Base-by-base conservation (phyloP, 1,140 invertebrate genomes). In the Meloidogyne exigua region DNA sequence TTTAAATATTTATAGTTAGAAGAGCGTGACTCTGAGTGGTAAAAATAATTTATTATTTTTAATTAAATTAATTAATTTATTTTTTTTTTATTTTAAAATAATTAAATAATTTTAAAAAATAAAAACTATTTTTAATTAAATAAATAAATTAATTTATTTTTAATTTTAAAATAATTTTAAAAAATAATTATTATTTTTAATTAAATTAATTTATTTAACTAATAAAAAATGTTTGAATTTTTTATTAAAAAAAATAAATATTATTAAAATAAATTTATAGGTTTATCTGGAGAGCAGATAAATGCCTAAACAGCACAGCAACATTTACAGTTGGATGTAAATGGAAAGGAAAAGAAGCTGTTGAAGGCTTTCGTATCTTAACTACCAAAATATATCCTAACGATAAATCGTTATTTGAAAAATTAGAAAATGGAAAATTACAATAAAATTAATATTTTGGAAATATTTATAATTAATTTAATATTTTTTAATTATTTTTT, bases 241-340 rank as follows among this genome's bases (percentile, higher is more conserved):
- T n/a, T n/a, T n/a, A n/a, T n/a, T n/a, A n/a, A n/a, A n/a, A n/a
- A n/a, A n/a, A n/a, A n/a, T n/a, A n/a, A n/a, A n/a, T n/a, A n/a
- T n/a, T n/a, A n/a, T n/a, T n/a, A n/a, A n/a, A n/a, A n/a, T n/a
- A n/a, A n/a, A n/a, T n/a, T n/a, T n/a, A 25, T 36, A 74, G 78
- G 74, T 87, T 75, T 66, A 76, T 85, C 62, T 85, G 84, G 84
- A 68, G 84, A 32, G 85, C 82, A 3, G 84, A 81, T 66, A 85
- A 85, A 57, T 85, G 84, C 69, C 75, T 85, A 23, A 85, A 87
- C 75, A 80, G 77, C 9, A 85, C 84, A 10, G 85, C 85, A 65
- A 85, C 81, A 62, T 85, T 84, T 82, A 84, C 82, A 25, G 75
- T 85, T 66, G 84, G 84, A 9, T 85, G 84, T 84, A 85, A 85